Base-by-base conservation (phyloP, 2,888 invertebrate genomes). In the Lithophane leautieri region DNA sequence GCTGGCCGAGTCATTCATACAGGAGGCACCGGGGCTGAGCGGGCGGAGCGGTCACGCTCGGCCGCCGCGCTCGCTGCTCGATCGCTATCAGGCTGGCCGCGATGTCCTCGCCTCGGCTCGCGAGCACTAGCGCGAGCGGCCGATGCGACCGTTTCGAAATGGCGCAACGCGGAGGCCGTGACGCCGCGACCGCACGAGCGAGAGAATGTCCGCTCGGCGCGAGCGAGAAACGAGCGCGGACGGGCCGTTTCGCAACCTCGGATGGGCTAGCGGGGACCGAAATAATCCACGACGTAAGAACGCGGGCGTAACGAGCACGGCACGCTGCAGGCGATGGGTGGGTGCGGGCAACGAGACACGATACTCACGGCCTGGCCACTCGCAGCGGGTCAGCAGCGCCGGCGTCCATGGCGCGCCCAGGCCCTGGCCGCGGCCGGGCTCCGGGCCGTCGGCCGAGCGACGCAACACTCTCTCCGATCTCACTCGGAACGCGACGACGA, bases 291-390 rank as follows among this genome's bases (percentile, higher is more conserved):
- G 92, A 91, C 94, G 93, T 92, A 92, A 91, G 91, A 89, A 85
- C 91, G 91, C 91, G 91, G 90, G 90, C 90, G 91, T 90, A 88
- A 87, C 86, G 85, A 85, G 86, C 89, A 88, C 90, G 88, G 88
- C 90, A 93, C 94, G 88, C 88, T 88, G 89, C 86, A 88, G 87
- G 89, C 89, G 88, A 73, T 77, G 77, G 88, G 82, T 87, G 86
- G 88, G 82, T 87, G 86, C 81, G 82, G 81, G 76, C 77, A 70
- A 83, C 61, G 78, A 84, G 82, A 88, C 88, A 89, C 89, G 93
- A 95, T 96, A 96, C 97, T 96, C 95, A 95, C 96, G 96, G 96
- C 96, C 96, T 95, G 95, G 94, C 95, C 93, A 93, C 94, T 93
- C 94, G 94, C 92, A 95, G 95, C 94, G 95, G 95, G 93, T 95